Percentiles rank a stretch among this genome's conserved stretches.
These are phyloP conservation scores for Tilapia sparmanii DNA, from an alignment of 2,113 vertebrate species.

Conservation along the genomic window DNA sequence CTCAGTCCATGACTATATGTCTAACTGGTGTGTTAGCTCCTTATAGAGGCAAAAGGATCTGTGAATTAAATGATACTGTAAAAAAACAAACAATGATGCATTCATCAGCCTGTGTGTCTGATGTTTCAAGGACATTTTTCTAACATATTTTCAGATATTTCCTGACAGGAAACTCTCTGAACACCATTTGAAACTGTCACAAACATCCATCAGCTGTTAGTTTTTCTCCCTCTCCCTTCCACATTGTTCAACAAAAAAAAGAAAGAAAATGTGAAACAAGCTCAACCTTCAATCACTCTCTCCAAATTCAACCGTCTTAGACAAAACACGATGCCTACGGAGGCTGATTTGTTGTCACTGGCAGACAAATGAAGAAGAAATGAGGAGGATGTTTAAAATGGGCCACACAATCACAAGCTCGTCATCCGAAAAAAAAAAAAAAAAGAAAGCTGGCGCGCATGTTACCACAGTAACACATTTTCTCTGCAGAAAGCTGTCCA, in stretches of 20 bases:
- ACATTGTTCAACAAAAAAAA: neutral
- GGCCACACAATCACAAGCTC: slow-evolving; percentile 1
- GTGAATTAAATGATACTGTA: neutral
- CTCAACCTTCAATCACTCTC: neutral
- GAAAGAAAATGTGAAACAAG: neutral
- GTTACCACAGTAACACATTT: slow-evolving; percentile 4
- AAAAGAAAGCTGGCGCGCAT: neutral
- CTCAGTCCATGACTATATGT: neutral
- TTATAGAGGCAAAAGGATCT: neutral
- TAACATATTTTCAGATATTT: neutral
- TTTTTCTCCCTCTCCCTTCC: neutral
- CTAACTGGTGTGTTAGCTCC: neutral
- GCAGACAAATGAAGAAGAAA: neutral
- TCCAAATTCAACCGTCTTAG: neutral
- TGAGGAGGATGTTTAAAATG: neutral
- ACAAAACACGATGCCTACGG: neutral
- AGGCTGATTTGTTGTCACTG: neutral
- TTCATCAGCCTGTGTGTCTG: neutral
- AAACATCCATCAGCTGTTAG: neutral
- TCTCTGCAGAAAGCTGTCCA: neutral
- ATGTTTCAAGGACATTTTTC: neutral
- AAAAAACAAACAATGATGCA: neutral
- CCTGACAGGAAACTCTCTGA: neutral
- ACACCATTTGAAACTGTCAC: neutral
- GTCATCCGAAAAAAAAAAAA: neutral